Evolutionary conservation across 2,888 invertebrate genomes (phyloP).

Genomic region (Xylota sylvarum): DNA sequence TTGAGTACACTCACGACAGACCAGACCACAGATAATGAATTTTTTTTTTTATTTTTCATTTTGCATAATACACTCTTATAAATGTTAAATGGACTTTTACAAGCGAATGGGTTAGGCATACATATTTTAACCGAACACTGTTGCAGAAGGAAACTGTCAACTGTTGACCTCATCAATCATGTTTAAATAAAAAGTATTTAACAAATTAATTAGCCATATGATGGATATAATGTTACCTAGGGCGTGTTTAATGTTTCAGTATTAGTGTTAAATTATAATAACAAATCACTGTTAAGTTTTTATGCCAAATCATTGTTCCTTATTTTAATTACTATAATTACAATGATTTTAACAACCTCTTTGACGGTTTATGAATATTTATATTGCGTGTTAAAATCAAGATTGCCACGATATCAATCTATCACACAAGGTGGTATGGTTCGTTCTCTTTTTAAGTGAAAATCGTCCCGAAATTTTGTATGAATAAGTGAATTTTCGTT

Average conservation of each 20-base stretch:
- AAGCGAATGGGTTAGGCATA: conserved; percentile 17
- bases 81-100: background rate
- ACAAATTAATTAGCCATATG: conserved; percentile 47
- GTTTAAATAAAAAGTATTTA: conserved; percentile 40
- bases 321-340: conserved; percentile 40
- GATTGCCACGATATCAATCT: background rate
- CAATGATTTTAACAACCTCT: conserved; percentile 5
- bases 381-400: background rate
- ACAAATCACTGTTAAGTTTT: conserved; percentile 6
- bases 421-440: background rate
- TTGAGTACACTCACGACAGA: conserved; percentile 1
- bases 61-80: conserved; percentile 14
- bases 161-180: conserved; percentile 52
- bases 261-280: conserved; percentile 12
- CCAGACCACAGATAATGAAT: conserved; percentile 14
- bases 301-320: conserved; percentile 31
- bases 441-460: background rate
- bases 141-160: background rate
- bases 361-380: background rate
- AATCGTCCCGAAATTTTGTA: background rate
- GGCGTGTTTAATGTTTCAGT: conserved; percentile 6
- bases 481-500: background rate
- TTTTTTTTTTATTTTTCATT: background rate
- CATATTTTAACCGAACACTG: background rate
- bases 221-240: conserved; percentile 42